Evolutionary conservation across 1,140 invertebrate species (phyloP), one percentile per base, ranked within the genome.

Genomic region (Orchestia grillus): DNA sequence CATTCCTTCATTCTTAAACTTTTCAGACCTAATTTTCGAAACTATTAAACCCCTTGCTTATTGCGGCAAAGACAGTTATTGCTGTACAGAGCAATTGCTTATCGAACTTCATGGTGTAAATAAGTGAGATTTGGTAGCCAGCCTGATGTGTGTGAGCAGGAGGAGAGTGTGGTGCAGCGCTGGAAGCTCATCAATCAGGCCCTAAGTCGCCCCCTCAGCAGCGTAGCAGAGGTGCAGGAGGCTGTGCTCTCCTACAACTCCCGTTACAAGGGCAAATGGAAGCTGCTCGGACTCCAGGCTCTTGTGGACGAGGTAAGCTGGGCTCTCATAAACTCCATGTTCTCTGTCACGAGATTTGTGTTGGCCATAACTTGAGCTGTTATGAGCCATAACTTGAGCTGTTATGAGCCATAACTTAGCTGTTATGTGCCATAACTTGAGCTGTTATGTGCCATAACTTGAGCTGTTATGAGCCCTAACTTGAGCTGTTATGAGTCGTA

Each of bases 201-300:
- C 36, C 90, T 96, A 19, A 45, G 90, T 11, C n/a, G n/a, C 11
- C 23, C 62, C n/a, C 43, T 96, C 40, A 90, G 41, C 15, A 91
- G 87, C 57, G 42, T 96, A 6, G 15, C 62, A 23, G 44, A 91
- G 8, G 36, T 96, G 3, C 92, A 95, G 87, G 44, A 62, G 23
- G 96, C 96, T 23, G 96, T 96, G n/a, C 95, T 96, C 62, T 96
- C 95, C 4, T 96, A 96, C 95, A 96, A 96, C 87, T 77, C 77
- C 1, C 88, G 96, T n/a, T 96, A 96, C 87, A n/a, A 62, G 45
- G 95, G 92, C 44, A 96, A 62, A 40, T 96, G 96, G 96, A 95
- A 96, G 28, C 96, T 96, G 23, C 23, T 57, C 3, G 96, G 95
- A 1, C 95, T 96, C 42, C 43, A 96, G 44, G 57, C 53, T 43